Evolutionary conservation across 1,140 invertebrate species (phyloP).

Genomic region (Popillia japonica): DNA sequence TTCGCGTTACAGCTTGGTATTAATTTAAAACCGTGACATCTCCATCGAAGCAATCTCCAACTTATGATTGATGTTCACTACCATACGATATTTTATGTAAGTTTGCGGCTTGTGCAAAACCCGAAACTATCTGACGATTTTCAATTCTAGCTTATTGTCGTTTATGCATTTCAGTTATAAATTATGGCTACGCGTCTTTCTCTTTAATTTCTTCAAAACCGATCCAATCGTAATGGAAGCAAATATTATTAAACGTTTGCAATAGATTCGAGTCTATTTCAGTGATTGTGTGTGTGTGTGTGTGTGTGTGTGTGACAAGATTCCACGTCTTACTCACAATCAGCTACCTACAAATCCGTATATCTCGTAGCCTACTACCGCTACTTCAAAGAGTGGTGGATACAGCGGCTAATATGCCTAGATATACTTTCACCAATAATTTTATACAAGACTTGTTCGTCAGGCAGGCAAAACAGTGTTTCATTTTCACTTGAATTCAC

Average conservation of each 20-base stretch:
- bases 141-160: too few species aligned
- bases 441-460: constrained; percentile 23
- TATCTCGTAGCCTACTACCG: not conserved
- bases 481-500: constrained; percentile 38
- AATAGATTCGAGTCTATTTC: too few species aligned
- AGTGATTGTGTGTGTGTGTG: too few species aligned
- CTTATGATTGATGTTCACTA: not conserved
- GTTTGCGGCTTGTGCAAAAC: not conserved
- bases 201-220: too few species aligned
- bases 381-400: not conserved
- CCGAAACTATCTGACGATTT: not conserved
- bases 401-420: not conserved
- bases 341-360: too few species aligned
- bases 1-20: too few species aligned
- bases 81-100: not conserved
- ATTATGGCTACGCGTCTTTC: too few species aligned
- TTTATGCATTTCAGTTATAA: too few species aligned
- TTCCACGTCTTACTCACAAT: too few species aligned
- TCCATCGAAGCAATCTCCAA: not conserved
- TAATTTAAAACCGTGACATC: constrained; percentile 4
- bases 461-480: constrained; percentile 20
- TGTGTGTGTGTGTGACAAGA: too few species aligned
- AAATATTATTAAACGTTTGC: too few species aligned
- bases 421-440: constrained; percentile 44
- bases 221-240: too few species aligned